phyloP scores from a whole-genome alignment of 2,113 vertebrate species.

The Myodes glareolus region DNA sequence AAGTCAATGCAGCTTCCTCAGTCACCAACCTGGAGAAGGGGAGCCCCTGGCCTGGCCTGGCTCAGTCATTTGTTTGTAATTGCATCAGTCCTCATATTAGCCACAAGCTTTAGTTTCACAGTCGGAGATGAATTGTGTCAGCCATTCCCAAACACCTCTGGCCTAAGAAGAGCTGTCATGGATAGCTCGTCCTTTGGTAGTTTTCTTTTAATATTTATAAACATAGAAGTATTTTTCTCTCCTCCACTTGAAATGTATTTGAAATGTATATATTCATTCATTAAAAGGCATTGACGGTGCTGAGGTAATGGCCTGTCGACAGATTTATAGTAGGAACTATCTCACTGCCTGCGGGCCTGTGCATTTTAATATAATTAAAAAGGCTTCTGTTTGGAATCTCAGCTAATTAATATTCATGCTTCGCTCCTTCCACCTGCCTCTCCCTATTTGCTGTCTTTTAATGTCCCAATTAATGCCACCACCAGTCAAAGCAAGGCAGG shows the following conservation, averaged over 20 bases:
- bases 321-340: slow-evolving; percentile 83
- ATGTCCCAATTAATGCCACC: slow-evolving; percentile 78
- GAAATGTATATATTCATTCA: slow-evolving; percentile 80
- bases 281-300: slow-evolving; percentile 71
- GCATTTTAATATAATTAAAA: slow-evolving; percentile 84
- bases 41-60: neutral
- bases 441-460: slow-evolving; percentile 80
- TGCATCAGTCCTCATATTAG: neutral
- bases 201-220: slow-evolving; percentile 81
- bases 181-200: neutral
- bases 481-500: slow-evolving; percentile 59
- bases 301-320: slow-evolving; percentile 81
- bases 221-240: slow-evolving; percentile 59
- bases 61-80: slow-evolving; percentile 48
- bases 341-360: slow-evolving; percentile 80
- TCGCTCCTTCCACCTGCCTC: slow-evolving; percentile 82
- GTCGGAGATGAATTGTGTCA: neutral
- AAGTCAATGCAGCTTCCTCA: slow-evolving; percentile 45
- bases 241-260: slow-evolving; percentile 72
- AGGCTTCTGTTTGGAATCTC: slow-evolving; percentile 84
- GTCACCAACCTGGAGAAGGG: neutral
- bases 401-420: slow-evolving; percentile 86
- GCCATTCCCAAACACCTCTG: slow-evolving; percentile 24
- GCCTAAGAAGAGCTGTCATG: slow-evolving; percentile 20
- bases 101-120: slow-evolving; percentile 25